Conservation (phyloP, 2,797 vertebrate genomes). For the Hapalemur alaotrensis region DNA sequence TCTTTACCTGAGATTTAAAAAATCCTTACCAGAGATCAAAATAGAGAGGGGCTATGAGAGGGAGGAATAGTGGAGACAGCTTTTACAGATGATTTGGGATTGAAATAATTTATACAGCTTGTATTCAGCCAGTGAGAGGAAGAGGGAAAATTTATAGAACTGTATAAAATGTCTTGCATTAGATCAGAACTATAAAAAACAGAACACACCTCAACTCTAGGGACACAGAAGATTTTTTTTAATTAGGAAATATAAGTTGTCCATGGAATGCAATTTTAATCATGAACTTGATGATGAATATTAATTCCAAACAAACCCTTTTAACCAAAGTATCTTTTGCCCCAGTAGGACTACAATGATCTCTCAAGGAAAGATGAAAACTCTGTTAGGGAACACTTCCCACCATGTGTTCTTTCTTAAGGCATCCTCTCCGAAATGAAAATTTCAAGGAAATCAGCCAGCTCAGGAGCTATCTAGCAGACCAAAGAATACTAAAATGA, state of each 20-base stretch:
- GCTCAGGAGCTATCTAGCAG: not conserved
- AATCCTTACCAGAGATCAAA: not conserved
- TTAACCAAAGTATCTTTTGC: constrained; percentile 28
- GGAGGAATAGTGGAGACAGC: not conserved
- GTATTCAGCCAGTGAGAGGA: constrained; percentile 24
- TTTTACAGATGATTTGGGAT: constrained; percentile 59
- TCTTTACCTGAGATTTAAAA: not conserved
- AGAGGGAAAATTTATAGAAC: constrained; percentile 50
- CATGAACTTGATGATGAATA: not conserved
- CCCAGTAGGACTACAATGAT: not conserved
- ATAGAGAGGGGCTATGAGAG: constrained; percentile 31
- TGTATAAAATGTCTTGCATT: constrained; percentile 60
- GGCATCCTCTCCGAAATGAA: constrained; percentile 34
- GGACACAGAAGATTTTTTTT: constrained; percentile 19
- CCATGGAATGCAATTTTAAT: constrained; percentile 40
- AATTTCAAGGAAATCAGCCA: constrained; percentile 9
- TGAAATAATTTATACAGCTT: constrained; percentile 48
- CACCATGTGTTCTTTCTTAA: constrained; percentile 15
- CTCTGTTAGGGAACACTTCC: not conserved
- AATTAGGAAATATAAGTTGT: constrained; percentile 11
- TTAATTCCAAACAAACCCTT: constrained; percentile 32
- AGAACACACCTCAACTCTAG: not conserved
- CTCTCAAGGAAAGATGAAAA: constrained; percentile 28
- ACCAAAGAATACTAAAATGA: constrained; percentile 1
- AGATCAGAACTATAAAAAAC: constrained; percentile 46